Base-by-base conservation (phyloP, 2,113 vertebrate genomes). In the Dunckerocampus dactyliophorus region DNA sequence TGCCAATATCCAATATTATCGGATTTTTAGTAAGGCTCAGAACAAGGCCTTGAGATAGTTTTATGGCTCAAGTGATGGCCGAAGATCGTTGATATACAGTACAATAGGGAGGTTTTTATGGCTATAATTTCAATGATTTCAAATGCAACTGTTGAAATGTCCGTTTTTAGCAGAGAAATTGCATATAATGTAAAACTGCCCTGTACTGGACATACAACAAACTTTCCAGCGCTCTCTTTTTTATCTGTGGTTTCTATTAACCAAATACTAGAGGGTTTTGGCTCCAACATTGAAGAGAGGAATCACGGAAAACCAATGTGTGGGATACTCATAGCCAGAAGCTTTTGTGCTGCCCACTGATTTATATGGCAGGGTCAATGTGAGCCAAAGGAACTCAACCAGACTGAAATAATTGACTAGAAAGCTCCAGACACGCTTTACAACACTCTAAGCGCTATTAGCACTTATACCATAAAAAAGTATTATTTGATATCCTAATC, bases 341-440 rank as follows among this genome's bases (percentile, higher is more conserved):
- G 63, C 59, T 58, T 64, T 62, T 56, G 63, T 67, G 70, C 52
- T 70, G 64, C 62, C 73, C 54, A 66, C 54, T 31, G 60, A 59
- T 75, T 73, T 50, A 53, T 58, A 53, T 34, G 34, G 39, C 16
- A 47, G 58, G 55, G 53, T 50, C 34, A 42, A 51, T 39, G 59
- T 51, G 69, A 69, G 63, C 72, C 46, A 47, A 46, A 48, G 59
- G 37, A 64, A 74, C 31, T 55, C 53, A 58, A 70, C 60, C 68
- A 65, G 74, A 72, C 59, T 28, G 60, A 68, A 70, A 72, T 73
- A 78, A 78, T 67, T 48, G 22, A 43, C 71, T 69, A 14, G 52
- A 59, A 69, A 53, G 61, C 65, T 55, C 59, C 22, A 39, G 37
- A 17, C 47, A 53, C 19, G 2, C 20, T 39, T 21, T 3, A 10